phyloP scores from a whole-genome alignment of 2,113 vertebrate genomes.

The Protobothrops flavoviridis region DNA sequence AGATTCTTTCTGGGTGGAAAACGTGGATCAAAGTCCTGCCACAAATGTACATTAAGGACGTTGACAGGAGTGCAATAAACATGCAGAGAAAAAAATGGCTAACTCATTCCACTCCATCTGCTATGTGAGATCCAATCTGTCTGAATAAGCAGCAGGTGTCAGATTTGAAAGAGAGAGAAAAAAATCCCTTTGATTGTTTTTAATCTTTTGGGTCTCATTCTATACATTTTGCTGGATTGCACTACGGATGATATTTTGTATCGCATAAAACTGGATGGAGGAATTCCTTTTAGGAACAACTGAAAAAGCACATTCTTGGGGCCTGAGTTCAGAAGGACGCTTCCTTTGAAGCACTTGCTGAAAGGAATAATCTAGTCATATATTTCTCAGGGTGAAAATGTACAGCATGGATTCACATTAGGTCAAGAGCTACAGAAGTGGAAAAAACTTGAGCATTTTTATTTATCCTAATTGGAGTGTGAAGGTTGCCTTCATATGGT shows the following conservation, averaged over 20 bases:
- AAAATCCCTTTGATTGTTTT: not conserved
- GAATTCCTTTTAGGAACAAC: not conserved
- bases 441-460: not conserved
- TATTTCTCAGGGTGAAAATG: not conserved
- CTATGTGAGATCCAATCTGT: conserved; percentile 53
- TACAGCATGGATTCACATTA: not conserved
- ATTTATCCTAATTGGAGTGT: not conserved
- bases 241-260: conserved; percentile 44
- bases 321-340: not conserved
- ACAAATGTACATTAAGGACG: conserved; percentile 16
- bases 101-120: conserved; percentile 48
- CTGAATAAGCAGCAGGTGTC: conserved; percentile 56
- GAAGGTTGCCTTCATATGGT: not conserved
- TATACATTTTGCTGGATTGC: conserved; percentile 47
- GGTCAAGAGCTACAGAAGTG: not conserved
- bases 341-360: not conserved
- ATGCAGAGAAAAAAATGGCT: conserved; percentile 35
- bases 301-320: conserved; percentile 9
- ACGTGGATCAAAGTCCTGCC: not conserved
- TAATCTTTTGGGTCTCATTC: conserved; percentile 37
- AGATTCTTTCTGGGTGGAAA: not conserved
- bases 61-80: conserved; percentile 30
- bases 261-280: conserved; percentile 25
- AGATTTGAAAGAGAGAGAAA: conserved; percentile 33
- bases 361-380: not conserved